Evolutionary conservation across 1,140 invertebrate genomes (phyloP).

Genomic region (Pogonus chalceus): DNA sequence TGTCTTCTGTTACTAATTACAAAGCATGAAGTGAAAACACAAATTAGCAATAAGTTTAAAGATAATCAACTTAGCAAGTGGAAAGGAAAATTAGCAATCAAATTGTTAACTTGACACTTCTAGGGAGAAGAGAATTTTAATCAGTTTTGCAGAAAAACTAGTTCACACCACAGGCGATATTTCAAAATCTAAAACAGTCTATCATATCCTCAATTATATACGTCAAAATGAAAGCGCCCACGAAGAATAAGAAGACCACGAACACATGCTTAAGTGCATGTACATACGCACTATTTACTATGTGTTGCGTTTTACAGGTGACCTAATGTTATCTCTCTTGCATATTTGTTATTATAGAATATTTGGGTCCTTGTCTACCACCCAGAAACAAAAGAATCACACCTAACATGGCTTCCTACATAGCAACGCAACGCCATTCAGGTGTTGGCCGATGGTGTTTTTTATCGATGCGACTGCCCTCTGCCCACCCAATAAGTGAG

Average conservation of each 20-base stretch:
- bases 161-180: slow-evolving; percentile 5
- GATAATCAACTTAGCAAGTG: too few species aligned
- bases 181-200: slow-evolving; percentile 17
- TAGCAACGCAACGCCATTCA: slow-evolving; percentile 30
- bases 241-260: slow-evolving; percentile 4
- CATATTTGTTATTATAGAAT: too few species aligned
- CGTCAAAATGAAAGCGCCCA: slow-evolving; percentile 25
- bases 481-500: slow-evolving; percentile 29
- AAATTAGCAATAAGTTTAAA: too few species aligned
- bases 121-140: background rate
- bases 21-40: too few species aligned
- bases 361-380: slow-evolving; percentile 25
- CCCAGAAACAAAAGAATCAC: slow-evolving; percentile 32
- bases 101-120: background rate
- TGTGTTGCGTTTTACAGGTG: background rate
- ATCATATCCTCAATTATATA: slow-evolving; percentile 24
- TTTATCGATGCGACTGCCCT: slow-evolving; percentile 25
- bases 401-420: slow-evolving; percentile 30
- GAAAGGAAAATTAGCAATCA: slow-evolving; percentile 6
- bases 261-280: background rate
- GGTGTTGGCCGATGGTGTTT: slow-evolving; percentile 29
- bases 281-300: too few species aligned
- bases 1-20: too few species aligned
- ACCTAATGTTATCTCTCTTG: too few species aligned
- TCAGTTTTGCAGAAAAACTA: background rate